Base-by-base conservation (phyloP, 2,113 vertebrate species). In the Patagioenas fasciata region DNA sequence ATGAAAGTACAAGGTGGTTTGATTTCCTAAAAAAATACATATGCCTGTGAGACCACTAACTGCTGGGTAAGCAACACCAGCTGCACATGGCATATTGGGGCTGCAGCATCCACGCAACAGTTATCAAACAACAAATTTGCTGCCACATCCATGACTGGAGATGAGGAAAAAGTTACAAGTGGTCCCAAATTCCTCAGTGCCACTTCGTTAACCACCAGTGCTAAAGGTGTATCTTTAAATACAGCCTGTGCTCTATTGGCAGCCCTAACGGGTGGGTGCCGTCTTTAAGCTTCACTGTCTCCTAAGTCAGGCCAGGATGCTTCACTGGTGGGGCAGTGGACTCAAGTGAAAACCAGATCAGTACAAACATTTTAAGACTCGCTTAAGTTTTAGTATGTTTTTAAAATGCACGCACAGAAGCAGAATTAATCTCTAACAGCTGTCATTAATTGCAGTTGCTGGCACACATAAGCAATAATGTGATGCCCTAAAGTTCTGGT, bases 381-480 rank as follows among this genome's bases (percentile, higher is more conserved):
- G 5, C 31, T 17, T 79, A 31, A 80, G 9, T 67, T 89, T 88
- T 23, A 77, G 25, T 17, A 21, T 38, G 51, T 71, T 48, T 87
- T 51, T 64, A 14, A 20, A 84, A 85, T 58, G 71, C 31, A 77
- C 32, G 29, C 9, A 62, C 15, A 26, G 36, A 77, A 82, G 34
- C 2, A 4, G 26, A 92, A 64, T 13, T 23, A 4, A 77, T n/a
- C 44, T 66, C 1, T 69, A 74, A 36, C 0, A 0, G 53, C 13
- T 87, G 53, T 69, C 44, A 72, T 5, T 42, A 75, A 75, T 6
- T 61, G 34, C 61, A 64, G 29, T 2, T 78, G 48, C 48, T 84
- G 38, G 10, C 0, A 2, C 44, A 69, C 19, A 32, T 7, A 5
- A 93, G 17, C 0, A 0, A 40, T 36, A 82, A 65, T 0, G 1